Conservation (phyloP, 2,888 invertebrate genomes). For the Xanthia togata region DNA sequence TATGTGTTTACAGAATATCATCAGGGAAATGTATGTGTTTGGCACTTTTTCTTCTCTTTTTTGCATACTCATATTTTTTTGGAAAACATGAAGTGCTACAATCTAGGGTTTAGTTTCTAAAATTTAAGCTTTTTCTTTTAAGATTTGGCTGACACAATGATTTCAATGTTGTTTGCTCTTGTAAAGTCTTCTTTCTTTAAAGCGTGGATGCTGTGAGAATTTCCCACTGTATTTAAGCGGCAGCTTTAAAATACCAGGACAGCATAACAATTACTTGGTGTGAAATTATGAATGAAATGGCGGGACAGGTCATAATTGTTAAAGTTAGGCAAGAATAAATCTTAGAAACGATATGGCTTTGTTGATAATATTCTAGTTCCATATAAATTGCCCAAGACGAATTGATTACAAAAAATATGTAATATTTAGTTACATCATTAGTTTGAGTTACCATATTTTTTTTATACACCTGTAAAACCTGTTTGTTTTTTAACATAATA, state of each 20-base stretch:
- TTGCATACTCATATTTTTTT: not conserved
- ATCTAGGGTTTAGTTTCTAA: not conserved
- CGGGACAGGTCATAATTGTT: not conserved
- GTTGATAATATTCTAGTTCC: slow-evolving; percentile 23
- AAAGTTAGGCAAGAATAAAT: not conserved
- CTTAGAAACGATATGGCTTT: slow-evolving; percentile 2
- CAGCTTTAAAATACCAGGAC: slow-evolving; percentile 38
- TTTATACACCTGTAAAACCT: not conserved
- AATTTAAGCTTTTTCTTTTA: not conserved
- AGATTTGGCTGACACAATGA: not conserved
- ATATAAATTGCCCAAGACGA: slow-evolving; percentile 16
- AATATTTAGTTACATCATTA: slow-evolving; percentile 29
- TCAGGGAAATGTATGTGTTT: slow-evolving; percentile 4
- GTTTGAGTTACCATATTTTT: slow-evolving; percentile 11
- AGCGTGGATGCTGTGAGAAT: not conserved
- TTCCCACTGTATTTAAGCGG: not conserved
- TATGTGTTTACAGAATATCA: slow-evolving; percentile 14
- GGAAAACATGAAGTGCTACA: not conserved
- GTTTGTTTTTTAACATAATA: slow-evolving; percentile 23
- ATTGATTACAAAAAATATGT: slow-evolving; percentile 12
- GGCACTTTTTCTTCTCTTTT: not conserved
- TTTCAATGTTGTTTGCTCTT: not conserved
- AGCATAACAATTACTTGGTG: slow-evolving; percentile 36
- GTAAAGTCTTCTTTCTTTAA: slow-evolving; percentile 11
- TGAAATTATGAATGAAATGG: slow-evolving; percentile 48